These are phyloP conservation scores for Theropithecus gelada DNA, from an alignment of 2,113 vertebrate species.

Conservation along the genomic window DNA sequence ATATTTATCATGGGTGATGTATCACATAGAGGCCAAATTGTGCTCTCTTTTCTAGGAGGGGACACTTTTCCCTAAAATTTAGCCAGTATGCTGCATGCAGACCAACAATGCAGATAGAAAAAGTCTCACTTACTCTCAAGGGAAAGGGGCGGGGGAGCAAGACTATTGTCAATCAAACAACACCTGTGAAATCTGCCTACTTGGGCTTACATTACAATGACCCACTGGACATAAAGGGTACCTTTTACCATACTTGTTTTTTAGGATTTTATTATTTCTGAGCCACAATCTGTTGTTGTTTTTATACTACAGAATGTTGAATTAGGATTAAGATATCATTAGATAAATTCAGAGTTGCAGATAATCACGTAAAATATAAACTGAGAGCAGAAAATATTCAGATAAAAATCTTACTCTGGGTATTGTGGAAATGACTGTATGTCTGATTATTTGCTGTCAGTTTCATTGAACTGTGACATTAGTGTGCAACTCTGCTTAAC, in stretches of 20 bases:
- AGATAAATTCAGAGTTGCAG: conserved; percentile 77
- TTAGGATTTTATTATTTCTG: conserved; percentile 50
- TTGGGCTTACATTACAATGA: conserved; percentile 15
- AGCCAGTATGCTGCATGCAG: background rate
- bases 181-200: background rate
- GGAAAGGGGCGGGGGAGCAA: too few species aligned
- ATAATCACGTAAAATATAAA: conserved; percentile 80
- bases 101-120: background rate
- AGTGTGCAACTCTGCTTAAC: conserved; percentile 73
- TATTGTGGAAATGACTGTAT: conserved; percentile 77
- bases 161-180: background rate
- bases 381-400: conserved; percentile 77
- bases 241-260: conserved; percentile 56
- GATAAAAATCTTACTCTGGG: conserved; percentile 67
- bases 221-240: conserved; percentile 55
- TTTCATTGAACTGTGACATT: conserved; percentile 76
- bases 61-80: background rate
- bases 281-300: conserved; percentile 61
- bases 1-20: background rate
- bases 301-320: conserved; percentile 68
- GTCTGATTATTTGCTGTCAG: conserved; percentile 60
- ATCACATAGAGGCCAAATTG: background rate
- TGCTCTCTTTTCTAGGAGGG: background rate
- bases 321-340: conserved; percentile 75
- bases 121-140: background rate